Evolutionary conservation across 2,113 vertebrate species (phyloP), one percentile per base, ranked within the genome.

Genomic region (Ciconia maguari): DNA sequence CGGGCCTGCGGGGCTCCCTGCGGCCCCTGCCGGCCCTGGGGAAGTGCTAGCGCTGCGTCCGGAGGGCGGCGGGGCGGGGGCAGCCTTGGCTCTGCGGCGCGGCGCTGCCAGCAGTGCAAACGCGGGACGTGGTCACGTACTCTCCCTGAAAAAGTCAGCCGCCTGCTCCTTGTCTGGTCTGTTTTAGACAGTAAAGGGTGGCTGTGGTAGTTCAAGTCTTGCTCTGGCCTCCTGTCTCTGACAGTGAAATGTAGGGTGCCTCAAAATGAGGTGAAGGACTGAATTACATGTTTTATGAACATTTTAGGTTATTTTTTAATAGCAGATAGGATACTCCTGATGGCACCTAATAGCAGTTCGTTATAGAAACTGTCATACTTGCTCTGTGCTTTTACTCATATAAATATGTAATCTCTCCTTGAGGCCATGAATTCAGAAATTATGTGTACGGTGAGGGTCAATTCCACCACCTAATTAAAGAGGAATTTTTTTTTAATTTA

Each of bases 181-280:
- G 1, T 1, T 27, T 11, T 3, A 5, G 65, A 1, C 11, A 0
- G 1, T 5, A 21, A 36, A 24, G 38, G 16, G 57, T 14, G 26
- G 30, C 36, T 1, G 49, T 6, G 26, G 11, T 30, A 11, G 5
- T 7, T 36, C 6, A 2, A 1, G 34, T 11, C 72, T 49, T 48
- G 55, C 18, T 44, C 22, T 29, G 49, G 7, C 13, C 38, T 68
- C 3, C 48, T 25, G 44, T 29, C 9, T n/a, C 5, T 70, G 82
- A 7, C 24, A 29, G 42, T 9, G 83, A 49, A 52, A 18, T 1
- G 13, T 11, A 12, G 5, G 15, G 29, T 29, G 6, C 3, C 30
- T 44, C n/a, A 48, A 10, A 32, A 15, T 29, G 16, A 30, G 17
- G 32, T 13, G 58, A 29, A 61, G 17, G 42, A 5, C 34, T 16